A percentile compares a stretch with the other conserved stretches of the same genome.
These are phyloP conservation scores for Keiferia lycopersicella DNA, from an alignment of 2,888 invertebrate species.

Conservation along the genomic window DNA sequence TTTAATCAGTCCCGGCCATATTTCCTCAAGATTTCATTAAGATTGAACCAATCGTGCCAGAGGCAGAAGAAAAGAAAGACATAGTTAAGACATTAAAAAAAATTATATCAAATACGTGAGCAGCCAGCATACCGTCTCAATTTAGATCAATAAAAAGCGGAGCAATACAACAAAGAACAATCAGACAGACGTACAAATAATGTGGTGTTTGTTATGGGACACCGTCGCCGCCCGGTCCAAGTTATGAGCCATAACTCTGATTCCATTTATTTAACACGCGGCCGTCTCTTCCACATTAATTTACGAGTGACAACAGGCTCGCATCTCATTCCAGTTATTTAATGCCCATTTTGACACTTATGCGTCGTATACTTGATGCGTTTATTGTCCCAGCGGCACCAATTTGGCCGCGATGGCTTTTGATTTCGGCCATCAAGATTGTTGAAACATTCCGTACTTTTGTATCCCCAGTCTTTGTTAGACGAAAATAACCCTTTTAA, in stretches of 20 bases:
- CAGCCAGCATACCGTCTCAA: slow-evolving; percentile 17
- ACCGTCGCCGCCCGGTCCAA: slow-evolving; percentile 57
- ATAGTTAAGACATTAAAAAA: background rate
- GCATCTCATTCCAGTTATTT: slow-evolving; percentile 73
- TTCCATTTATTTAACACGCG: slow-evolving; percentile 71
- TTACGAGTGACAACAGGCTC: slow-evolving; percentile 72
- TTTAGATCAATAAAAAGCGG: slow-evolving; percentile 37
- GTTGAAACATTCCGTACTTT: slow-evolving; percentile 43
- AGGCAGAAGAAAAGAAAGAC: background rate
- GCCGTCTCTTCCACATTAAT: slow-evolving; percentile 71
- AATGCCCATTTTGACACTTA: slow-evolving; percentile 76
- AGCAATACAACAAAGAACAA: slow-evolving; percentile 37
- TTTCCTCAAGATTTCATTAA: slow-evolving; percentile 22
- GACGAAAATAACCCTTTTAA: slow-evolving; percentile 25
- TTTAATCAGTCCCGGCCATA: slow-evolving; percentile 27
- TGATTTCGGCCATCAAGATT: slow-evolving; percentile 52
- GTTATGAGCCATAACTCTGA: slow-evolving; percentile 77
- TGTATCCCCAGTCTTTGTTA: slow-evolving; percentile 18
- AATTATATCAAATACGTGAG: background rate
- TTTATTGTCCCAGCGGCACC: slow-evolving; percentile 66
- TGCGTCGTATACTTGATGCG: slow-evolving; percentile 58
- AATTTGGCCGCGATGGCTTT: slow-evolving; percentile 61
- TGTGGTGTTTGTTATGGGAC: slow-evolving; percentile 60
- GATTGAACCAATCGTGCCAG: slow-evolving; percentile 11
- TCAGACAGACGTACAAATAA: slow-evolving; percentile 41